A percentile compares a stretch with the other conserved stretches of the same genome.
These are phyloP conservation scores for Uloborus plumipes DNA, from an alignment of 2,888 invertebrate genomes.

Conservation along the genomic window DNA sequence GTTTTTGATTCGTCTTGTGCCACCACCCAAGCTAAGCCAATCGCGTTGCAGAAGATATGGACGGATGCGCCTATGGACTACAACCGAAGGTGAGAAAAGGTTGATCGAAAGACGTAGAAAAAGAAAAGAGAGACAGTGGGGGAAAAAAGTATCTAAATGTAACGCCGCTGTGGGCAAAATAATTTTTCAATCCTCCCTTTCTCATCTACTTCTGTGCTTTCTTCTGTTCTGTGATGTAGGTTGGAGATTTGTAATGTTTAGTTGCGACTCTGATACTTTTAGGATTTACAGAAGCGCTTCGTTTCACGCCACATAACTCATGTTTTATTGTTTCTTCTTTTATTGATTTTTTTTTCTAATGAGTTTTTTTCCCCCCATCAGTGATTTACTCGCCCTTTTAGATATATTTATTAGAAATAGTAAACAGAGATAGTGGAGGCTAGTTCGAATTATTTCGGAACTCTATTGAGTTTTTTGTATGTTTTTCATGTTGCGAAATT, in stretches of 20 bases:
- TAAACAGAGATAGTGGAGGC: no score
- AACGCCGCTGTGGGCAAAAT: constrained; percentile 57
- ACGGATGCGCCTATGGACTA: constrained; percentile 35
- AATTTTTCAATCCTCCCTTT: constrained; percentile 50
- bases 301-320: constrained; percentile 45
- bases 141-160: constrained; percentile 23
- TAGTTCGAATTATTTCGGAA: no score
- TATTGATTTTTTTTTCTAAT: neutral
- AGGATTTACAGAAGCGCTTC: constrained; percentile 31
- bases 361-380: neutral
- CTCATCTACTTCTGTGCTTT: neutral
- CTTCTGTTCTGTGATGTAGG: neutral
- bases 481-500: no score
- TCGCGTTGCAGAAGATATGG: constrained; percentile 48
- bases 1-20: constrained; percentile 48
- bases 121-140: neutral
- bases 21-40: constrained; percentile 18
- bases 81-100: constrained; percentile 20
- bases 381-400: no score
- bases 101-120: constrained; percentile 9
- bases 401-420: no score
- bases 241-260: constrained; percentile 33
- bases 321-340: constrained; percentile 17
- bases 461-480: no score
- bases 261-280: constrained; percentile 36